Conservation (phyloP, 2,797 vertebrate species). For the Babyrousa celebensis region DNA sequence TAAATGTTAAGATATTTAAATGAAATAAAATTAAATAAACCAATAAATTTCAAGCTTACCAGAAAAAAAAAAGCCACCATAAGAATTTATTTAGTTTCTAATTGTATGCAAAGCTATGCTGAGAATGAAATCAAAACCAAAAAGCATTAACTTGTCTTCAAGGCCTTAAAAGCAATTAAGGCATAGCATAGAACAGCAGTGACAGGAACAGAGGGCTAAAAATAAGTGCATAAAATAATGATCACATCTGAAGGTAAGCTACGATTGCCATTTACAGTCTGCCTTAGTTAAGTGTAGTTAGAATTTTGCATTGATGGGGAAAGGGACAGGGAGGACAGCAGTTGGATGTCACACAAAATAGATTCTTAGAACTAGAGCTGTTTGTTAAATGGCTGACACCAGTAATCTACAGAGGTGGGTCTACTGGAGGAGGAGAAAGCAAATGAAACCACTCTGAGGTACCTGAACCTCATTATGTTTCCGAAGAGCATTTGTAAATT, state of each 20-base stretch:
- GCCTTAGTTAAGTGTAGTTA: background rate
- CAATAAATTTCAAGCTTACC: constrained; percentile 53
- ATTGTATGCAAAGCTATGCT: constrained; percentile 42
- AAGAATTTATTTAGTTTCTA: constrained; percentile 60
- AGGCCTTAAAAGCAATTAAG: background rate
- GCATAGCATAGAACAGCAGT: constrained; percentile 6
- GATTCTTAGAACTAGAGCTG: background rate
- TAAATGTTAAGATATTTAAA: constrained; percentile 85
- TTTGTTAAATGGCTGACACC: background rate
- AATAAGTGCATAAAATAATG: constrained; percentile 17
- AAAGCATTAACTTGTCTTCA: constrained; percentile 17
- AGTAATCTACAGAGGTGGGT: background rate
- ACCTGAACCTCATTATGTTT: background rate
- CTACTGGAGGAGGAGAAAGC: constrained; percentile 10
- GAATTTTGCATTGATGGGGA: constrained; percentile 29
- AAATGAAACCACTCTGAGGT: constrained; percentile 14
- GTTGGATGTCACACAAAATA: background rate
- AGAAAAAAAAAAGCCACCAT: constrained; percentile 31
- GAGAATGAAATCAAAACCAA: constrained; percentile 66
- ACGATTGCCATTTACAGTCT: background rate
- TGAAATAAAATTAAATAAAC: constrained; percentile 81
- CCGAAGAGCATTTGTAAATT: background rate
- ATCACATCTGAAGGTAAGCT: background rate
- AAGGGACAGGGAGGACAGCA: background rate
- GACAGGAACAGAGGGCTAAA: constrained; percentile 33